phyloP scores from a whole-genome alignment of 2,888 invertebrate genomes.

The Troglohyphantes excavatus region DNA sequence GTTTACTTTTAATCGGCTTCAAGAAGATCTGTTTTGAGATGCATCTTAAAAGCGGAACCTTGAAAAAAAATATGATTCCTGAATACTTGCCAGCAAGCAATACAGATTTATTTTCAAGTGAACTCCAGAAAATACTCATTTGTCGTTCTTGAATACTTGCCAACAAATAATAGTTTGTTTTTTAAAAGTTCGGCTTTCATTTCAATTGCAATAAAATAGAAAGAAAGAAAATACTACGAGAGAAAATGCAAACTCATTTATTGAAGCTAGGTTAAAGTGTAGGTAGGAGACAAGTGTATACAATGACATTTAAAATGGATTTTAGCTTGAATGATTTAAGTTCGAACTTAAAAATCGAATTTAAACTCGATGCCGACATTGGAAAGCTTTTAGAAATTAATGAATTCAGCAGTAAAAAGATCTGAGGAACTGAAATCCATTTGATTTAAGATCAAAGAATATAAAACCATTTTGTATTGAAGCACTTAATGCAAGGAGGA shows the following conservation, averaged over 20 bases:
- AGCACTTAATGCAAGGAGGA: no score
- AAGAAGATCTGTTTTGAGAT: neutral
- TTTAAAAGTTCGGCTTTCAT: conserved; percentile 32
- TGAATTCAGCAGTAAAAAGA: neutral
- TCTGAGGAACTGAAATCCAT: neutral
- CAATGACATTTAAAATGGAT: neutral
- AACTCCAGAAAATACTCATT: conserved; percentile 33
- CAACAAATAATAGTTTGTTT: conserved; percentile 33
- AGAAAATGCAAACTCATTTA: neutral
- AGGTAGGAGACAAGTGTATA: neutral
- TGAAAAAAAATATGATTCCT: conserved; percentile 24
- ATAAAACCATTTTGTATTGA: neutral
- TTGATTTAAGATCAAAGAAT: neutral
- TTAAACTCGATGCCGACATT: neutral
- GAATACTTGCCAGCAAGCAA: conserved; percentile 44
- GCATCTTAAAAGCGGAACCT: neutral
- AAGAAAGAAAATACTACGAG: neutral
- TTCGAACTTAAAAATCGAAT: neutral
- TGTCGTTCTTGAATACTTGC: conserved; percentile 34
- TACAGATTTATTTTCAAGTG: conserved; percentile 29
- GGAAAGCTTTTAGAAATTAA: neutral
- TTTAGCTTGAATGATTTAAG: neutral
- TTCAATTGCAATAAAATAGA: conserved; percentile 19
- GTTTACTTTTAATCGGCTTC: no score
- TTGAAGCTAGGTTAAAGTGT: neutral